Conservation (phyloP, 2,888 invertebrate species). For the Chalcosyrphus nemorum region DNA sequence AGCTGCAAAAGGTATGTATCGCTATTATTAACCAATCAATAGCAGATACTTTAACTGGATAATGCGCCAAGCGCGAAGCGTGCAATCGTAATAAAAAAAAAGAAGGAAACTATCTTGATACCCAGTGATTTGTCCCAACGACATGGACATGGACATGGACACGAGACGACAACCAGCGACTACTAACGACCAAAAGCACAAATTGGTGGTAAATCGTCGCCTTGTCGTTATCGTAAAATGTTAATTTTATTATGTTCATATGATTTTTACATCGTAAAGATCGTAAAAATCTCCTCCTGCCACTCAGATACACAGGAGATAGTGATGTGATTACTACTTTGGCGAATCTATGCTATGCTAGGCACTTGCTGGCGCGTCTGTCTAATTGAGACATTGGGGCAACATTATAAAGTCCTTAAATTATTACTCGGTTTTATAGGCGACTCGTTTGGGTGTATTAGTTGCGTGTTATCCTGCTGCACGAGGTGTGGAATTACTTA, state of each 20-base stretch:
- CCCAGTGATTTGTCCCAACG: background rate
- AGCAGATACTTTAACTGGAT: slow-evolving; percentile 11
- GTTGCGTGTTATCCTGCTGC: background rate
- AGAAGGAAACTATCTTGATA: background rate
- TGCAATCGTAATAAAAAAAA: slow-evolving; percentile 1
- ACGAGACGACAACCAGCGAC: no score
- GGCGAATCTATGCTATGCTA: background rate
- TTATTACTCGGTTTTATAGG: slow-evolving; percentile 38
- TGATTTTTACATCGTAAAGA: slow-evolving; percentile 59
- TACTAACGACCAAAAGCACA: slow-evolving; percentile 45
- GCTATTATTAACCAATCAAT: slow-evolving; percentile 32
- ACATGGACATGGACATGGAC: slow-evolving; percentile 27
- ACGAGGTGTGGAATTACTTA: background rate
- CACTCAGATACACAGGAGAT: slow-evolving; percentile 6
- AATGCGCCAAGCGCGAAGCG: background rate
- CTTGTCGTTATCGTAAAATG: slow-evolving; percentile 62
- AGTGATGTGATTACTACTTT: no score
- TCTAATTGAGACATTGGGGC: slow-evolving; percentile 66
- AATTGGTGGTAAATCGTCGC: slow-evolving; percentile 64
- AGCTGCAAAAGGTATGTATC: slow-evolving; percentile 27
- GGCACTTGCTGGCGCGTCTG: slow-evolving; percentile 6
- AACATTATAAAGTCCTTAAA: slow-evolving; percentile 68
- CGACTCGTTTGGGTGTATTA: background rate
- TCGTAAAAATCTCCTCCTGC: slow-evolving; percentile 22
- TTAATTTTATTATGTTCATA: slow-evolving; percentile 69